phyloP scores from a whole-genome alignment of 2,797 vertebrate genomes.

The Perodicticus potto region DNA sequence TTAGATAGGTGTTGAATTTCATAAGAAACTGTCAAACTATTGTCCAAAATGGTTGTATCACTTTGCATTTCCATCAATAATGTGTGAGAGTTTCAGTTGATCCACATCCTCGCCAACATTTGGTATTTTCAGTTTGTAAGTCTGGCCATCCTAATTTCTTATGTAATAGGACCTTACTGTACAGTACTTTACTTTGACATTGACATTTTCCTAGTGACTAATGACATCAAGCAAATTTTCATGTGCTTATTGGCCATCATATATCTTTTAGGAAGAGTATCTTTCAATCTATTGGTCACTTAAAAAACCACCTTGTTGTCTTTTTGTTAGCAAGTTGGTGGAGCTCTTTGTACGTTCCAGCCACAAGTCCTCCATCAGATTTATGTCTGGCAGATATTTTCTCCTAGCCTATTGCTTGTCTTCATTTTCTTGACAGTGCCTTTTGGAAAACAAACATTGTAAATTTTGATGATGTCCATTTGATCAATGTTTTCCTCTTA shows the following conservation, averaged over 20 bases:
- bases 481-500: not conserved
- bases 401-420: not conserved
- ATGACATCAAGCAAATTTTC: not conserved
- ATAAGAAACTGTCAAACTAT: not conserved
- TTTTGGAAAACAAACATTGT: conserved; percentile 40
- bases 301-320: not conserved
- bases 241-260: not conserved
- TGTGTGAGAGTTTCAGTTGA: not conserved
- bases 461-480: not conserved
- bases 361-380: not conserved
- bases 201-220: not conserved
- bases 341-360: not conserved
- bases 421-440: not conserved
- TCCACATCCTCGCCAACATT: not conserved
- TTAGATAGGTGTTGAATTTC: not conserved
- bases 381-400: not conserved
- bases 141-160: not conserved
- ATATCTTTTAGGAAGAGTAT: not conserved
- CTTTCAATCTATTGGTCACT: not conserved
- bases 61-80: not conserved
- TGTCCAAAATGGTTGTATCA: not conserved
- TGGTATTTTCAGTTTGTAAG: not conserved
- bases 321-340: not conserved
- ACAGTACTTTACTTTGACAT: not conserved
- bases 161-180: not conserved